Conservation (phyloP, 1,140 invertebrate species). For the Nasonia giraulti region DNA sequence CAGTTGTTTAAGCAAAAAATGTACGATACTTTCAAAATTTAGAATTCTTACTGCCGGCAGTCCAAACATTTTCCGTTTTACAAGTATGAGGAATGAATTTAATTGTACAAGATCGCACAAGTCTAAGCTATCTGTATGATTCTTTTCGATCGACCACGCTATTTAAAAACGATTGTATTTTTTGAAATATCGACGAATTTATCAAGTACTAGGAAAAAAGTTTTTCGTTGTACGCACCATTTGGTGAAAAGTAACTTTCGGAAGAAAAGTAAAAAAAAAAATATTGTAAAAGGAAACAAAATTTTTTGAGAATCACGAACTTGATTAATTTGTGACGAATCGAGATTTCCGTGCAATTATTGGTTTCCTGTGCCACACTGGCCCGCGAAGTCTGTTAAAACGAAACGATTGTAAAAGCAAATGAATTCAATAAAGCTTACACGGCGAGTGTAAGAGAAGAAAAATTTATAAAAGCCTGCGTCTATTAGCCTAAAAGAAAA, state of each 20-base stretch:
- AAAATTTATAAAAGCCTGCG: constrained; percentile 47
- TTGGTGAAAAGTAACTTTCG: constrained; percentile 39
- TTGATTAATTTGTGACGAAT: constrained; percentile 45
- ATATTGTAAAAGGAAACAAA: constrained; percentile 34
- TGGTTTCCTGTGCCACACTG: background rate
- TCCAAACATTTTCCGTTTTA: constrained; percentile 32
- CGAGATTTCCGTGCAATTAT: constrained; percentile 40
- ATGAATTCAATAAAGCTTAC: constrained; percentile 36
- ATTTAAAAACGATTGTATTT: constrained; percentile 46
- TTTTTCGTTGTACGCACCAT: constrained; percentile 38
- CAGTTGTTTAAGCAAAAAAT: constrained; percentile 26
- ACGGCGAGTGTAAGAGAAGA: constrained; percentile 27
- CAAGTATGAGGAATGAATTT: constrained; percentile 35
- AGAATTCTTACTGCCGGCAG: constrained; percentile 42
- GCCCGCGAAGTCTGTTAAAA: background rate
- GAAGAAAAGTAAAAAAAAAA: constrained; percentile 33
- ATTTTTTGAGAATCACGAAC: constrained; percentile 30
- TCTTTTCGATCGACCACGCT: constrained; percentile 34
- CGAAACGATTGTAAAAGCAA: constrained; percentile 29
- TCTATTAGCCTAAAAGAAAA: constrained; percentile 42
- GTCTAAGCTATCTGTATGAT: constrained; percentile 33
- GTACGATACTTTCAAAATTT: constrained; percentile 30
- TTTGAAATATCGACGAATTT: constrained; percentile 48
- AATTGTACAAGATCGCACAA: constrained; percentile 45
- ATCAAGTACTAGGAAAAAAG: constrained; percentile 16